Evolutionary conservation across 2,888 invertebrate species (phyloP).

Genomic region (Drosophila anceps): DNA sequence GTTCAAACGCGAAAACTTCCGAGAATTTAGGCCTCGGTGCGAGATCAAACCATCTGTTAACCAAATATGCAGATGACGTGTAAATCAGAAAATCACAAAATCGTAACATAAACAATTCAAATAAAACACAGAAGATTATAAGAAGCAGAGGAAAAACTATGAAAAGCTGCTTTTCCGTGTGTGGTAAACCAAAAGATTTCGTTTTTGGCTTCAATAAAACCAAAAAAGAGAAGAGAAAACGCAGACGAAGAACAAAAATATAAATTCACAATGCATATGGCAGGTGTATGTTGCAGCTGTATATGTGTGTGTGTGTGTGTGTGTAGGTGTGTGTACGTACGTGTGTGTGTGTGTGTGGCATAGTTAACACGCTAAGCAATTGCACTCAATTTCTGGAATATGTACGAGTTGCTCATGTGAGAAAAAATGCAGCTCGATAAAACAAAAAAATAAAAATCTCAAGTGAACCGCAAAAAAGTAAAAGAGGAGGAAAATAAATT

Average conservation of each 20-base stretch:
- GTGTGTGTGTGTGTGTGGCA: constrained; percentile 27
- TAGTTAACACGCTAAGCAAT: constrained; percentile 56
- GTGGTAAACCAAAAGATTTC: constrained; percentile 67
- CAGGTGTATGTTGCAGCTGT: constrained; percentile 52
- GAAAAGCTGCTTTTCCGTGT: constrained; percentile 40
- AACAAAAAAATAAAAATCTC: constrained; percentile 5
- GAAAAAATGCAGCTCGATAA: constrained; percentile 22
- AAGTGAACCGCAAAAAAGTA: constrained; percentile 13
- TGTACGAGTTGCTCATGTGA: constrained; percentile 30
- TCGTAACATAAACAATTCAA: constrained; percentile 69
- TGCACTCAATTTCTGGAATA: constrained; percentile 71
- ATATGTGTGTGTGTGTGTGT: background rate
- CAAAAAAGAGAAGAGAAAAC: constrained; percentile 49
- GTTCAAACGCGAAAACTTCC: constrained; percentile 70
- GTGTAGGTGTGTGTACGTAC: background rate
- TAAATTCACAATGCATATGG: constrained; percentile 55
- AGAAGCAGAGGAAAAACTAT: constrained; percentile 14
- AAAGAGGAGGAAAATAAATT: background rate
- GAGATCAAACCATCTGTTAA: constrained; percentile 76
- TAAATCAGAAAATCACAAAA: constrained; percentile 51
- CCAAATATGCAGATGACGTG: constrained; percentile 69
- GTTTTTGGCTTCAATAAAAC: constrained; percentile 38
- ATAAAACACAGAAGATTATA: constrained; percentile 8
- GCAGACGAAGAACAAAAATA: constrained; percentile 65
- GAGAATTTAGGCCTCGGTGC: constrained; percentile 39